Conservation (phyloP, 2,888 invertebrate species). For the Hirtodrosophila alboralis region DNA sequence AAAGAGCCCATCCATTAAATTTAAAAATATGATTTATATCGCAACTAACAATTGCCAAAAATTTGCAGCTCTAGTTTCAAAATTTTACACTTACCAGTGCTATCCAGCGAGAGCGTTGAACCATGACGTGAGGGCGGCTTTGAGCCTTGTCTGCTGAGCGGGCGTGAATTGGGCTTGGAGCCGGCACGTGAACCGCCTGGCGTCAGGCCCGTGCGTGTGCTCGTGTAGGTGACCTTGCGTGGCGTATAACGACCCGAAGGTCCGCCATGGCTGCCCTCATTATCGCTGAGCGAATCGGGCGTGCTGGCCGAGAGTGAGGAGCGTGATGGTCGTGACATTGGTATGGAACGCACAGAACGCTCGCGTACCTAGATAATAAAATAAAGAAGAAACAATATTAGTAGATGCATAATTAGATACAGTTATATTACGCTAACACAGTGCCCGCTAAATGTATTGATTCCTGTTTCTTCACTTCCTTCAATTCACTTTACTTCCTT, state of each 20-base stretch:
- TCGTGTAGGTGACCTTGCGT: constrained; percentile 87
- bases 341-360: constrained; percentile 94
- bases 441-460: constrained; percentile 13
- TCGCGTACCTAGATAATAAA: constrained; percentile 92
- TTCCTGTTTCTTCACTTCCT: constrained; percentile 10
- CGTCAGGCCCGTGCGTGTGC: constrained; percentile 87
- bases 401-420: background rate
- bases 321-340: constrained; percentile 92
- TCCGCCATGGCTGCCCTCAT: constrained; percentile 91
- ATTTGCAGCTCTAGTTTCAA: too few relatives aligned
- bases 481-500: constrained; percentile 11
- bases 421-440: constrained; percentile 28
- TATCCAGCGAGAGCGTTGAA: constrained; percentile 94
- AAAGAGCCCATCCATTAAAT: too few relatives aligned
- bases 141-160: constrained; percentile 93
- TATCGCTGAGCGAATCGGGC: constrained; percentile 94
- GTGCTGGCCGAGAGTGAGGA: constrained; percentile 93
- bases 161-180: constrained; percentile 92
- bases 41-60: background rate
- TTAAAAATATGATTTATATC: too few relatives aligned
- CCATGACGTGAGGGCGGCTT: constrained; percentile 97
- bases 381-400: constrained; percentile 7
- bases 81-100: constrained; percentile 91
- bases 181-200: constrained; percentile 90
- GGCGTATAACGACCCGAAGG: constrained; percentile 87